A percentile compares a stretch with the other conserved stretches of the same genome.
These are phyloP conservation scores for Thalassarche chlororhynchos DNA, from an alignment of 2,113 vertebrate genomes.

Conservation along the genomic window DNA sequence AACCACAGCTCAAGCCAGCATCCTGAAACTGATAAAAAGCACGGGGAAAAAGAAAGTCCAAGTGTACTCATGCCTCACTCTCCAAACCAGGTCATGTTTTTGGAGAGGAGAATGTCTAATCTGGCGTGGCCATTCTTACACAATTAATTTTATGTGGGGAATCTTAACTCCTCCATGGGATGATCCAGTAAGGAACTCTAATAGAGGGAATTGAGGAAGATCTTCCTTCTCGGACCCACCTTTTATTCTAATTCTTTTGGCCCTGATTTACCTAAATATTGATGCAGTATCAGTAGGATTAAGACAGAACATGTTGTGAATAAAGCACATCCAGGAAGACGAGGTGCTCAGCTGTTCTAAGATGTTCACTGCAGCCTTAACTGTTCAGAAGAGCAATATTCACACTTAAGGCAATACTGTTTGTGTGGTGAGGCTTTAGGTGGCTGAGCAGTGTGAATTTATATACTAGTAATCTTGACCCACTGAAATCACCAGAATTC, in stretches of 20 bases:
- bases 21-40: not conserved
- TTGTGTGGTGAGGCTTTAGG: not conserved
- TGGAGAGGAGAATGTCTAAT: not conserved
- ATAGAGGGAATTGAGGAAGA: not conserved
- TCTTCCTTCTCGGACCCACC: not conserved
- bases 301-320: not conserved
- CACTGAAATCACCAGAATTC: not conserved
- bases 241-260: not conserved
- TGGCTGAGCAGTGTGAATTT: not conserved
- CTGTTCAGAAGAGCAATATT: not conserved
- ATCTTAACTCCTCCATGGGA: not conserved
- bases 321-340: not conserved
- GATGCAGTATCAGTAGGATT: not conserved
- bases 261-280: not conserved
- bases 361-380: not conserved
- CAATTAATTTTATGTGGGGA: not conserved
- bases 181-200: not conserved
- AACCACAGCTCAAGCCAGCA: not conserved
- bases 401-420: not conserved
- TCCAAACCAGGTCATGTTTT: not conserved
- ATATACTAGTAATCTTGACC: not conserved
- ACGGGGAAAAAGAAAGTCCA: not conserved
- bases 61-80: not conserved
- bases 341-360: not conserved
- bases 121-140: not conserved